A percentile compares a stretch with the other conserved stretches of the same genome.
These are phyloP conservation scores for Brienomyrus brachyistius DNA, from an alignment of 2,113 vertebrate species.

Conservation along the genomic window DNA sequence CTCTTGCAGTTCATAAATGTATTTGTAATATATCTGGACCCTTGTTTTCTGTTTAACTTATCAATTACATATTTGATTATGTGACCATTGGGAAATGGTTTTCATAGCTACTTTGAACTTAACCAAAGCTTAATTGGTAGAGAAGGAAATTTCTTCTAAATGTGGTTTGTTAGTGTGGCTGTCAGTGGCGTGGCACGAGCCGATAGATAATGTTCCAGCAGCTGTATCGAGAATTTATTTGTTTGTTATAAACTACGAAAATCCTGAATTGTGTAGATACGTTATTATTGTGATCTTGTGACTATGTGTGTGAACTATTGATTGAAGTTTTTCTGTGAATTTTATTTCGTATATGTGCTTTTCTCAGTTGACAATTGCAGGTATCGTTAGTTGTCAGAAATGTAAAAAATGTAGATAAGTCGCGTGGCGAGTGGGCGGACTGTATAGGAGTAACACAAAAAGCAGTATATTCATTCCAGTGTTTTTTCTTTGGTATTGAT, in stretches of 20 bases:
- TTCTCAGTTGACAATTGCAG: no score
- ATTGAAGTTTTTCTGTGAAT: no score
- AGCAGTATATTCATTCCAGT: not conserved
- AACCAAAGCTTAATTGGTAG: not conserved
- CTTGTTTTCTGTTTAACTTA: not conserved
- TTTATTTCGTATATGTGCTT: no score
- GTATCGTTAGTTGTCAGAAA: not conserved
- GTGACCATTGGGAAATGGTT: not conserved
- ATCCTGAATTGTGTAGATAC: no score
- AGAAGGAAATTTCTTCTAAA: not conserved
- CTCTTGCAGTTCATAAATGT: not conserved
- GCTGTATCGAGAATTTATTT: no score
- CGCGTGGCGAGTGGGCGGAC: no score
- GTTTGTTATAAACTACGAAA: no score
- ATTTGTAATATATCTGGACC: not conserved
- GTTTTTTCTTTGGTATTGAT: not conserved
- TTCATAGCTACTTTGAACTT: not conserved
- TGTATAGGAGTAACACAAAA: not conserved
- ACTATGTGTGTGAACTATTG: no score
- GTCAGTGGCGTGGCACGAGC: not conserved
- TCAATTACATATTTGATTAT: not conserved
- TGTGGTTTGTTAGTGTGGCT: not conserved
- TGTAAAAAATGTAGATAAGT: no score
- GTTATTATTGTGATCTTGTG: no score
- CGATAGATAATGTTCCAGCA: no score